Evolutionary conservation across 2,113 vertebrate genomes (phyloP).

Genomic region (Hydrochoerus hydrochaeris): DNA sequence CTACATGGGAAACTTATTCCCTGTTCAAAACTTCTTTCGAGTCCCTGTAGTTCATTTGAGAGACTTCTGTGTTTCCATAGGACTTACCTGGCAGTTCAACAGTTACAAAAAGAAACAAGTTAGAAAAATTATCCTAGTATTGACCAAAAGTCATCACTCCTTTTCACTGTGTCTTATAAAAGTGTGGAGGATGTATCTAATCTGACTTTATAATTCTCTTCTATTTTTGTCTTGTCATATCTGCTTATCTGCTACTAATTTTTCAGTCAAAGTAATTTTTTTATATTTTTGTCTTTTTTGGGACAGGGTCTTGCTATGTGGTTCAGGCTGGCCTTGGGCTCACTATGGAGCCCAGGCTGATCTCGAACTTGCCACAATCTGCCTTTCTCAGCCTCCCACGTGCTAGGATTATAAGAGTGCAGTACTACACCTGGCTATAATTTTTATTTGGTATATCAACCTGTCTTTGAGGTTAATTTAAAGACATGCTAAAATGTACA

Average conservation of each 20-base stretch:
- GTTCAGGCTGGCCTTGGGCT: no score
- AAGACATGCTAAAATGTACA: neutral
- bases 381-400: no score
- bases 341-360: no score
- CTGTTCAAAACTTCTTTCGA: neutral
- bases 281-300: no score
- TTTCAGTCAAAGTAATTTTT: neutral
- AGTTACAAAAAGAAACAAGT: neutral
- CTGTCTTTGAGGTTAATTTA: neutral
- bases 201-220: neutral
- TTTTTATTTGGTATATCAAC: neutral
- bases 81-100: neutral
- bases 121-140: neutral
- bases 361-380: no score
- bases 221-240: neutral
- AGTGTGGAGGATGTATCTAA: neutral
- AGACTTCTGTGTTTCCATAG: neutral
- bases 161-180: slow-evolving; percentile 5
- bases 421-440: no score
- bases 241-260: neutral
- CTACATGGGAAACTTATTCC: neutral
- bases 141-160: neutral
- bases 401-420: no score
- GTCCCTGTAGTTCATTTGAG: neutral
- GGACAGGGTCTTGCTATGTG: no score